Base-by-base conservation (phyloP, 1,140 invertebrate species). In the Drosophila virilis region DNA sequence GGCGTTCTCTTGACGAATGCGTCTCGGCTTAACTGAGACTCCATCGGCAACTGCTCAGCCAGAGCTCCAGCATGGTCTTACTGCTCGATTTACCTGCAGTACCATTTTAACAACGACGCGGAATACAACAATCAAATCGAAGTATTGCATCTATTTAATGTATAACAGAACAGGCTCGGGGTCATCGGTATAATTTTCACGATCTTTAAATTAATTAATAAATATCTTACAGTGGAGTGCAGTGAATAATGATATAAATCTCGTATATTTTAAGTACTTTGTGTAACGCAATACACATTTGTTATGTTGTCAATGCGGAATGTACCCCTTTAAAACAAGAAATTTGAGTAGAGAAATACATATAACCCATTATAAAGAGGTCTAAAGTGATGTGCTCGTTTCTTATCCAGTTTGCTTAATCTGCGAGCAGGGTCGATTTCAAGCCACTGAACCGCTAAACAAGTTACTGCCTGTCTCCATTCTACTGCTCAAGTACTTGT, bases 21-120 rank as follows among this genome's bases (percentile, higher is more conserved):
- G 55, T 62, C 74, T 85, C 84, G 70, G 76, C 75, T 73, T 77
- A 76, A 75, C 45, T 62, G 80, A 71, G 37, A 55, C 72, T 70
- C 59, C 66, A 70, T 52, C 67, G 51, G 28, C 50, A 54, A 45
- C 13, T 28, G 64, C 65, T 59, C 55, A 64, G 59, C 60, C 45
- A 38, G 38, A 67, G 73, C 73, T 67, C 62, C 46, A 54, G 51
- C 62, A 48, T 43, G 43, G 78, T 89, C 74, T 91, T 83, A 78
- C 76, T 88, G 89, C 75, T 80, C 89, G 89, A 89, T 91, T 91
- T 79, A 74, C 75, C 74, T 74, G 59, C 81, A 91, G 89, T 91
- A 82, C 66, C 76, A 83, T 69, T 86, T 90, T 35, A 82, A 74
- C 83, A 74, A 83, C 77, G 72, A 50, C 70, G 77, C 77, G 68